Base-by-base conservation (phyloP, 2,113 vertebrate genomes). In the Caranx ignobilis region DNA sequence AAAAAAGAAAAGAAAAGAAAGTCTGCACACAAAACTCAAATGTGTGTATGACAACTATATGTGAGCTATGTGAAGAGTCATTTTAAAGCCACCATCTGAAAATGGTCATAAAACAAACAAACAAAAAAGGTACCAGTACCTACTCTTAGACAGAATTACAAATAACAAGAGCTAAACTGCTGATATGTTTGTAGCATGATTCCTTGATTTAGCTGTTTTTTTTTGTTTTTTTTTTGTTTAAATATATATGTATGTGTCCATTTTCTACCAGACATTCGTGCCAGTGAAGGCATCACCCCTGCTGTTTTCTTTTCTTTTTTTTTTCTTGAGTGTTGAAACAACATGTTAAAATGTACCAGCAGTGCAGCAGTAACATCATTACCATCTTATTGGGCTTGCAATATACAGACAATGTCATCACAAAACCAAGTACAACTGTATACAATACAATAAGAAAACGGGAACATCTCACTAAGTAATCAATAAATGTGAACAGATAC, bases 31-130 rank as follows among this genome's bases (percentile, higher is more conserved):
- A 96, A 96, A 90, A 97, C 94, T 95, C 95, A 96, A 97, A 95
- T 95, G 95, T 96, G 96, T 96, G 95, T 96, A 96, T 96, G 96
- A 96, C 95, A 76, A 96, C 96, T 96, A 96, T 96, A 95, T 96
- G 95, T 95, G 93, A 96, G 96, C 96, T 96, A 95, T 94, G 96
- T 95, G 96, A 96, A 96, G 97, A 96, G 95, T 97, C 96, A 97
- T 96, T 96, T 98, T 97, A 97, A 98, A 98, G 97, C 96, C 96
- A 97, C 97, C 95, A 96, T 96, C 95, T 95, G 95, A 95, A 77
- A 96, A 97, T 96, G 95, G 95, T 96, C 94, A 95, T 91, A 92
- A 97, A 96, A 95, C 94, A 95, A 87, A 43, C 26, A 26, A 26
- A 47, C 2, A 15, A 47, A 47, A 85, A 87, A 97, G 96, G 97